Evolutionary conservation across 2,113 vertebrate genomes (phyloP).

Genomic region (Willisornis vidua): DNA sequence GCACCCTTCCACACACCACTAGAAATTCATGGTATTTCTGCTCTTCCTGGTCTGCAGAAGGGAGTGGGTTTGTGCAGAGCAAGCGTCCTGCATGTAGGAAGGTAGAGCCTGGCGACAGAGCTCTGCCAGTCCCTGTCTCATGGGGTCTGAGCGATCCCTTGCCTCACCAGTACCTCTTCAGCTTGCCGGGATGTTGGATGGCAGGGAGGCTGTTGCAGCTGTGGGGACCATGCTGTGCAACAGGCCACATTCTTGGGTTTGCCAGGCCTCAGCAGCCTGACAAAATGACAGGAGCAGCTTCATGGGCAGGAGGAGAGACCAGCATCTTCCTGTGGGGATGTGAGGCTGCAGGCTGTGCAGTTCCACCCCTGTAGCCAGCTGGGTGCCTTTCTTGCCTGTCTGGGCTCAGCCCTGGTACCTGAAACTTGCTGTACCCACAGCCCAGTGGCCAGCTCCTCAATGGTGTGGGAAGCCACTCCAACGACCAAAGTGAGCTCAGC

Average conservation of each 20-base stretch:
- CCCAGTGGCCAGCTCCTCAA: background rate
- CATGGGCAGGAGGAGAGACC: background rate
- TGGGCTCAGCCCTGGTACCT: background rate
- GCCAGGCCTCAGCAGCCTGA: background rate
- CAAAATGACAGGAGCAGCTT: background rate
- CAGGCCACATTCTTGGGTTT: background rate
- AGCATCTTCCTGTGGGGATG: rapidly evolving
- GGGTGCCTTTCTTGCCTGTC: background rate
- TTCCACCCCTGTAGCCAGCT: background rate
- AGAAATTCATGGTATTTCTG: background rate
- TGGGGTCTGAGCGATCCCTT: background rate
- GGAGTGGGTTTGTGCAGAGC: background rate
- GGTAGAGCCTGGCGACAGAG: background rate
- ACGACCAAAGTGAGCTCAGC: background rate
- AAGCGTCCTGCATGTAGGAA: background rate
- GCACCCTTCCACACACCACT: background rate
- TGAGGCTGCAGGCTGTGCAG: background rate
- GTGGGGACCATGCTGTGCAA: rapidly evolving
- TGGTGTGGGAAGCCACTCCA: background rate
- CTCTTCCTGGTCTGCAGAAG: background rate
- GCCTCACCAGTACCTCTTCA: background rate
- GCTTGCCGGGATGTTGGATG: background rate
- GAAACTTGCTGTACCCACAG: background rate
- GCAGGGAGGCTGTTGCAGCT: background rate
- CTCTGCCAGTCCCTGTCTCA: background rate